Base-by-base conservation (phyloP, 2,113 vertebrate species). In the Xiphias gladius region DNA sequence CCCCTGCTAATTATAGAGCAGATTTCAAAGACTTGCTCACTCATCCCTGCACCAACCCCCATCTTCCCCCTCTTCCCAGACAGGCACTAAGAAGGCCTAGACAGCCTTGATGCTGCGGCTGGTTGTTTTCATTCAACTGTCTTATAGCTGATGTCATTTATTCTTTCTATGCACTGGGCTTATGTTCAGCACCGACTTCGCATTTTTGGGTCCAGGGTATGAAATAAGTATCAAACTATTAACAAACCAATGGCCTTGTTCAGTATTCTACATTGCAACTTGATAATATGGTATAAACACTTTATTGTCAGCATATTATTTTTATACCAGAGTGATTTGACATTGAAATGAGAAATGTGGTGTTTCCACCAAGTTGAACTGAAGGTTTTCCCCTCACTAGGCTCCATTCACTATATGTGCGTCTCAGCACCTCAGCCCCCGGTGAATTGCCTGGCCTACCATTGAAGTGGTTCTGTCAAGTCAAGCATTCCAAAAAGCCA, bases 1-100 rank as follows among this genome's bases (percentile, higher is more conserved):
- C 76, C 59, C 64, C 61, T 37, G 87, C 86, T 94, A 94, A 95
- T 94, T 94, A 95, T 91, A 95, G 94, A 88, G 89, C 79, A 79
- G 39, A 61, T 91, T 93, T 94, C 92, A 94, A 93, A 94, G 92
- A 41, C 80, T 78, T 54, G 71, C 74, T 82, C 75, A 14, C 79
- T 91, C 88, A 77, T 82, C 86, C 79, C 80, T 79, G 59, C 58
- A 48, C 43, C 74, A 35, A 8, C 64, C 79, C 71, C 66, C 86
- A 20, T 5, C 24, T 0, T n/a, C 72, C 81, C n/a, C 37, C 41
- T 37, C 41, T 1, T 66, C 55, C 52, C 79, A 79, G 80, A 74
- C 85, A 72, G 62, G 62, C 86, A 67, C 35, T 20, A 37, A 86
- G 62, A 70, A 65, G 50, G 22, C 73, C 32, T 3, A 86, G 77